These are phyloP conservation scores for Andrena bucephala DNA, from an alignment of 2,888 invertebrate species.

Conservation along the genomic window DNA sequence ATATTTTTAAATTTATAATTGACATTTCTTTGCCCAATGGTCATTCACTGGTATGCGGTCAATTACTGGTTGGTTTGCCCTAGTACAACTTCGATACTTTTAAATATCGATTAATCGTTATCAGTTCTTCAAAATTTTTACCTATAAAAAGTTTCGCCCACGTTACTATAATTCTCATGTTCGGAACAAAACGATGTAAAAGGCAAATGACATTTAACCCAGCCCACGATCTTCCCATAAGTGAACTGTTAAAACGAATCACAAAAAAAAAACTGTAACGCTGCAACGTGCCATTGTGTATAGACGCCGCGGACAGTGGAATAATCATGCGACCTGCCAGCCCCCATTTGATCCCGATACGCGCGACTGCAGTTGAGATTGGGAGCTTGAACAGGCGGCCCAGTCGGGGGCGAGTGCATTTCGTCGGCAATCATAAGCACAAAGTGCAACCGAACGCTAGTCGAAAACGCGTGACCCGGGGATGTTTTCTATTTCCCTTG, in stretches of 20 bases:
- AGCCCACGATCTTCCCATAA: background rate
- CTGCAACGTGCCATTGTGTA: background rate
- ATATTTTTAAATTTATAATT: too few relatives aligned
- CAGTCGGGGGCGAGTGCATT: conserved; percentile 2
- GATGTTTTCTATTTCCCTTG: conserved; percentile 29
- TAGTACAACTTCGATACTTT: too few relatives aligned
- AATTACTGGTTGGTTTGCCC: too few relatives aligned
- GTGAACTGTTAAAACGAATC: background rate
- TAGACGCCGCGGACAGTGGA: conserved; percentile 11
- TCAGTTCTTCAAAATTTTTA: background rate
- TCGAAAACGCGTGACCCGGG: background rate
- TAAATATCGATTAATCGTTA: too few relatives aligned
- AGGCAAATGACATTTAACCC: background rate
- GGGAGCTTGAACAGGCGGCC: conserved; percentile 25
- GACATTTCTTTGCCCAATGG: too few relatives aligned
- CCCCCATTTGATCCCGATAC: conserved; percentile 24
- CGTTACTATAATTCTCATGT: background rate
- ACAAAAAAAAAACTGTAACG: background rate
- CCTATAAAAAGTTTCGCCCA: background rate
- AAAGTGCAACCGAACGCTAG: conserved; percentile 14
- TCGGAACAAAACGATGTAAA: background rate
- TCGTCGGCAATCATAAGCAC: conserved; percentile 16
- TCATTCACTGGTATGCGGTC: too few relatives aligned
- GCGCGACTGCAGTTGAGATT: conserved; percentile 4
- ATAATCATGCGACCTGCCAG: conserved; percentile 27